Evolutionary conservation across 2,888 invertebrate species (phyloP).

Genomic region (Hemistola chrysoprasaria): DNA sequence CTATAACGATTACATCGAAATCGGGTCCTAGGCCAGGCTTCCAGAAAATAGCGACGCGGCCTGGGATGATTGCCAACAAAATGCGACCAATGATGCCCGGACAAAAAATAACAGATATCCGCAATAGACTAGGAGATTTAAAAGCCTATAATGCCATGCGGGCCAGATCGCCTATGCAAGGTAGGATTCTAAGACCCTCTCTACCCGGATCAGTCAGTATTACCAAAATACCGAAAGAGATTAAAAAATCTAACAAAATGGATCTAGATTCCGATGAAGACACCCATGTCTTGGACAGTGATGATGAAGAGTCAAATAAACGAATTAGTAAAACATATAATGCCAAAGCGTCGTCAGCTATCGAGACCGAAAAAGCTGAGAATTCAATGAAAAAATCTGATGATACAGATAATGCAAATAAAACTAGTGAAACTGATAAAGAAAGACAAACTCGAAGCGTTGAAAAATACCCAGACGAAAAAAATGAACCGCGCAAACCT

Average conservation of each 20-base stretch:
- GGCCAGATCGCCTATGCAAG: slow-evolving; percentile 53
- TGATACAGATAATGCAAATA: slow-evolving; percentile 8
- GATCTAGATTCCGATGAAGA: slow-evolving; percentile 63
- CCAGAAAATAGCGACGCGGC: slow-evolving; percentile 62
- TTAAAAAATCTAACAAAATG: slow-evolving; percentile 47
- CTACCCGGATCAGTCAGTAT: slow-evolving; percentile 72
- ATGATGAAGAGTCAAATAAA: slow-evolving; percentile 54
- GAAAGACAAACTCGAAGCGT: slow-evolving; percentile 31
- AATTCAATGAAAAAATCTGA: slow-evolving; percentile 19
- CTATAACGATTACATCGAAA: slow-evolving; percentile 82
- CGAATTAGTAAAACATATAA: slow-evolving; percentile 19
- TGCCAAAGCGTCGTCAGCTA: slow-evolving; percentile 30
- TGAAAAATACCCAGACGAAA: slow-evolving; percentile 31
- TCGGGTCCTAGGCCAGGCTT: slow-evolving; percentile 58
- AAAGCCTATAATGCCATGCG: slow-evolving; percentile 58
- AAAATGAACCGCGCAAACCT: slow-evolving; percentile 35
- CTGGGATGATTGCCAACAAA: slow-evolving; percentile 60
- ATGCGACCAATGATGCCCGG: slow-evolving; percentile 64
- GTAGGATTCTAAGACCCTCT: slow-evolving; percentile 57
- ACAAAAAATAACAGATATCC: slow-evolving; percentile 68
- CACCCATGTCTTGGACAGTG: slow-evolving; percentile 69
- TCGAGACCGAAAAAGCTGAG: slow-evolving; percentile 23
- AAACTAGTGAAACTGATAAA: slow-evolving; percentile 23
- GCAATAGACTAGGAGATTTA: slow-evolving; percentile 62
- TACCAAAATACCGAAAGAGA: slow-evolving; percentile 63